Percentiles rank a stretch among this genome's conserved stretches.
Evolutionary conservation across 2,797 vertebrate genomes (phyloP).

Genomic region (Forpus xanthops): DNA sequence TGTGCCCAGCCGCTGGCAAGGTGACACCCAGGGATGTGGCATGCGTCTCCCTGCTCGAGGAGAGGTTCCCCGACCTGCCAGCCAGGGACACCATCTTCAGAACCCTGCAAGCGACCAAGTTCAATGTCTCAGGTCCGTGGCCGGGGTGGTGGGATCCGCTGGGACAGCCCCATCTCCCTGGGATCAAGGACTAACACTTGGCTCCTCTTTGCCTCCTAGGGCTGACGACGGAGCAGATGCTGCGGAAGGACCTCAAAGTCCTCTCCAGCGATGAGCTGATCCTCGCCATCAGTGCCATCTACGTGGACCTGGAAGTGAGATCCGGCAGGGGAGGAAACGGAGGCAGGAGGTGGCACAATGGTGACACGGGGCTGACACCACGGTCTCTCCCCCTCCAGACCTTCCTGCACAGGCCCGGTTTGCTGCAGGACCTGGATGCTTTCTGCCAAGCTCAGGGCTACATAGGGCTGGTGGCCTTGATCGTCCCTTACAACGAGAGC

Average conservation of each 20-base stretch:
- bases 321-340: rapidly evolving
- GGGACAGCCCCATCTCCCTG: background rate
- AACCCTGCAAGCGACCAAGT: constrained; percentile 86
- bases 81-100: constrained; percentile 81
- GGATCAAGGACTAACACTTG: background rate
- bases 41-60: constrained; percentile 78
- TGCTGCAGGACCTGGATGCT: constrained; percentile 80
- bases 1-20: constrained; percentile 87
- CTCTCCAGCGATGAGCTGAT: constrained; percentile 66
- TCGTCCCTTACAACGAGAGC: constrained; percentile 78
- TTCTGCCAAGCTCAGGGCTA: constrained; percentile 84
- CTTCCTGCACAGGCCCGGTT: constrained; percentile 77
- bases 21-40: constrained; percentile 86
- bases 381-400: constrained; percentile 60
- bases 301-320: constrained; percentile 84
- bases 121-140: constrained; percentile 85
- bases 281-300: constrained; percentile 83
- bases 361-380: rapidly evolving
- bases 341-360: rapidly evolving
- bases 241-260: constrained; percentile 91
- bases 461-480: constrained; percentile 84
- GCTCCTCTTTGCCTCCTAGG: constrained; percentile 62
- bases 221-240: constrained; percentile 89
- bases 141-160: rapidly evolving
- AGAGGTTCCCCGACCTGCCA: constrained; percentile 82